These are phyloP conservation scores for Loripinus fragilis DNA, from an alignment of 2,888 invertebrate species.

Conservation along the genomic window DNA sequence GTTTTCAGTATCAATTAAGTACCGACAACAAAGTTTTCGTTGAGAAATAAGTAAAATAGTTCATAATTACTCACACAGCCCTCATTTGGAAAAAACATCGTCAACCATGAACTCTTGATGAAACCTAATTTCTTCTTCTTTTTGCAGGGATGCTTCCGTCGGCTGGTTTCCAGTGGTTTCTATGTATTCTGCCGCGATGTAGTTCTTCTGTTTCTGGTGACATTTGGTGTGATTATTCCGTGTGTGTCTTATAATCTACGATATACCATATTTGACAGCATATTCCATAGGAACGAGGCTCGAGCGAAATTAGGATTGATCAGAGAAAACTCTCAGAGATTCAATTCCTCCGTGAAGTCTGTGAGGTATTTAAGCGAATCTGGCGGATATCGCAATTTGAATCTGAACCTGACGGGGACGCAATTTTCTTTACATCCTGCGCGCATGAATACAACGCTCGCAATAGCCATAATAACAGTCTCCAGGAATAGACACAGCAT, in stretches of 20 bases:
- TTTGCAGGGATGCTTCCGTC: not conserved
- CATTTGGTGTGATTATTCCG: slow-evolving; percentile 63
- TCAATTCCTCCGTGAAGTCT: slow-evolving; percentile 41
- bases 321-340: slow-evolving; percentile 53
- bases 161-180: not conserved
- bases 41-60: too few relatives aligned
- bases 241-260: slow-evolving; percentile 46
- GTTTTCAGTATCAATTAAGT: too few relatives aligned
- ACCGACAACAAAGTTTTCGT: too few relatives aligned
- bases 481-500: slow-evolving; percentile 67
- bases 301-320: slow-evolving; percentile 43
- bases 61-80: too few relatives aligned
- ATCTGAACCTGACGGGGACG: not conserved
- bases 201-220: slow-evolving; percentile 41
- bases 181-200: not conserved
- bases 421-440: too few relatives aligned
- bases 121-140: not conserved
- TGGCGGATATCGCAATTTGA: not conserved
- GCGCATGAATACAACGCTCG: slow-evolving; percentile 48
- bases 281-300: slow-evolving; percentile 38
- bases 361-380: slow-evolving; percentile 22
- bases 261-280: slow-evolving; percentile 51
- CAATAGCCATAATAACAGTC: slow-evolving; percentile 73
- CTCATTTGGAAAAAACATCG: too few relatives aligned
- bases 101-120: too few relatives aligned